These are phyloP conservation scores for Aegotheles bennettii DNA, from an alignment of 2,113 vertebrate species.

Conservation along the genomic window DNA sequence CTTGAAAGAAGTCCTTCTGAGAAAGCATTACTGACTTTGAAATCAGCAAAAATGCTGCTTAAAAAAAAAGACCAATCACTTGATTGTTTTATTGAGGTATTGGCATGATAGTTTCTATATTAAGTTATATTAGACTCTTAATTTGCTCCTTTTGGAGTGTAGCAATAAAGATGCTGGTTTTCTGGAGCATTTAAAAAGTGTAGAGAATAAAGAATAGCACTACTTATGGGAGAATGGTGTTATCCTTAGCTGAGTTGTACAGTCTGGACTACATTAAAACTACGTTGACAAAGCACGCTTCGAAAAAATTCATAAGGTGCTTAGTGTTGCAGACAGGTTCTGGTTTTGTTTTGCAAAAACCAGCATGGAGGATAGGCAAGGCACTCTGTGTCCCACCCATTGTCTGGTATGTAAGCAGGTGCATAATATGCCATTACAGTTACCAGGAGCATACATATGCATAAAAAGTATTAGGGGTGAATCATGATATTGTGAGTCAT, in stretches of 20 bases:
- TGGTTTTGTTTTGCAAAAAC: neutral
- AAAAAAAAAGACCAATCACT: neutral
- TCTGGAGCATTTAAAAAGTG: neutral
- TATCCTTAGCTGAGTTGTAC: neutral
- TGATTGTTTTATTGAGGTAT: neutral
- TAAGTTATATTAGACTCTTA: neutral
- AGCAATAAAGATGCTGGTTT: neutral
- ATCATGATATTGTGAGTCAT: neutral
- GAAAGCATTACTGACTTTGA: neutral
- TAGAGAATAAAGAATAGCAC: neutral
- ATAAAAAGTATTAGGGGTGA: neutral
- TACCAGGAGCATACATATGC: neutral
- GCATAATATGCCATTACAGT: neutral
- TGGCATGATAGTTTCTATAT: neutral
- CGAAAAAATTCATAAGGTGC: neutral
- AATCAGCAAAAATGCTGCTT: neutral
- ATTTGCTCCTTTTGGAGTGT: neutral
- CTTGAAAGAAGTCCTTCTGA: neutral
- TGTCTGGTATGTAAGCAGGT: neutral
- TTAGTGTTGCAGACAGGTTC: neutral
- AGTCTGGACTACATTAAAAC: neutral
- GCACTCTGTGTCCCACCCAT: neutral
- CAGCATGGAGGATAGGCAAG: neutral
- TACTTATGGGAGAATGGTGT: neutral
- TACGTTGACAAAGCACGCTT: neutral